These are phyloP conservation scores for Spialia ferax DNA, from an alignment of 2,888 invertebrate genomes.

Conservation along the genomic window DNA sequence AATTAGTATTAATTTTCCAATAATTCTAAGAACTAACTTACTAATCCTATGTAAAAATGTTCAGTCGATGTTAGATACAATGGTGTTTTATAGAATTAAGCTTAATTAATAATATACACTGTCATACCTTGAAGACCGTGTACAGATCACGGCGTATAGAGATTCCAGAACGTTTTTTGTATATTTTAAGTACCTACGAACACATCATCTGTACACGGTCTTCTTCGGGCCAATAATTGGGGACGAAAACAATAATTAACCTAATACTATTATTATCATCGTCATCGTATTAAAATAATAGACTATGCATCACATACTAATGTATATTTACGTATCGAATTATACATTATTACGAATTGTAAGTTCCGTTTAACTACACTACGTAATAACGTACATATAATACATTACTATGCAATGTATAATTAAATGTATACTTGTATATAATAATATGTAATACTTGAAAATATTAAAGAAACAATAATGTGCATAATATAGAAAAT, in stretches of 20 bases:
- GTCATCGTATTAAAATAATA: slow-evolving; percentile 48
- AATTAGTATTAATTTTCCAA: slow-evolving; percentile 55
- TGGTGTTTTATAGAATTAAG: slow-evolving; percentile 73
- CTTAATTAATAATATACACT: slow-evolving; percentile 50
- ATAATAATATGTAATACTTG: slow-evolving; percentile 1
- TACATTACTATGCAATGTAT: slow-evolving; percentile 3
- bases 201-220: slow-evolving; percentile 55
- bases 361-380: background rate
- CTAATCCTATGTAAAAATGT: slow-evolving; percentile 82
- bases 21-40: slow-evolving; percentile 66
- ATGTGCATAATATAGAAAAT: slow-evolving; percentile 20
- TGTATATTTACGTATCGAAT: slow-evolving; percentile 30
- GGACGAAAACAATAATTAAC: slow-evolving; percentile 17
- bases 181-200: slow-evolving; percentile 58
- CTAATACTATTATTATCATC: slow-evolving; percentile 34
- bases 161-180: slow-evolving; percentile 51
- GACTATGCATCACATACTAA: slow-evolving; percentile 57
- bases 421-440: background rate
- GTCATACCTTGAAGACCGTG: slow-evolving; percentile 48
- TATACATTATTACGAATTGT: background rate
- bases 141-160: slow-evolving; percentile 52
- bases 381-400: background rate
- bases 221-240: slow-evolving; percentile 34
- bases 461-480: slow-evolving; percentile 14
- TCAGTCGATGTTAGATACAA: slow-evolving; percentile 86